phyloP scores from a whole-genome alignment of 2,888 invertebrate genomes.

The Teleogryllus oceanicus region DNA sequence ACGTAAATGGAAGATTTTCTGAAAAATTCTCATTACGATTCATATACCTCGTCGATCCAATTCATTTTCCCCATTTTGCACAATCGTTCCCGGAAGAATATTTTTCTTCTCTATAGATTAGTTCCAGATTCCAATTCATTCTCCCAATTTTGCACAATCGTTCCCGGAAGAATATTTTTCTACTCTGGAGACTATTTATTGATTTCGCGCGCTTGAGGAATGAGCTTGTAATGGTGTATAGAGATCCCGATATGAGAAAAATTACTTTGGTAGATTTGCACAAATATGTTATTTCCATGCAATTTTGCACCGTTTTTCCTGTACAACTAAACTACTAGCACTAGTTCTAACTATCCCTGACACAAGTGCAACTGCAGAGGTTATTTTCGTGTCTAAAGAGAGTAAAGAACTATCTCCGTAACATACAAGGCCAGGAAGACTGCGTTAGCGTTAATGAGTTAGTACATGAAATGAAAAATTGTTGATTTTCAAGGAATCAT shows the following conservation, averaged over 20 bases:
- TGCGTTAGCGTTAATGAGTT: no score
- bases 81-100: not conserved
- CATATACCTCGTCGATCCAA: not conserved
- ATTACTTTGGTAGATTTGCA: not conserved
- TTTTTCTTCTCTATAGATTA: no score
- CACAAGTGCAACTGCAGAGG: no score
- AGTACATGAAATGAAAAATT: no score
- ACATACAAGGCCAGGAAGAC: no score
- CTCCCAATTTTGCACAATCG: not conserved
- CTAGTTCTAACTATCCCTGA: no score
- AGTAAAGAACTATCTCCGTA: no score
- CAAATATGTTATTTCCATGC: not conserved
- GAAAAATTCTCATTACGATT: not conserved
- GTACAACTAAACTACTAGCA: no score
- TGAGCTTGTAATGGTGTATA: not conserved
- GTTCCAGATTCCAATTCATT: not conserved
- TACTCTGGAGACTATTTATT: no score
- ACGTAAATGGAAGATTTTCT: not conserved
- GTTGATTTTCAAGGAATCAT: no score
- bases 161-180: not conserved
- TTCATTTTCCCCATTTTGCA: constrained; percentile 12
- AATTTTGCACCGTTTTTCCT: no score
- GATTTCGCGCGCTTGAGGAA: not conserved
- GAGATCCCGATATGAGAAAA: not conserved
- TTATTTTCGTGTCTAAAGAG: no score